phyloP scores from a whole-genome alignment of 2,797 vertebrate genomes.

The Bucorvus abyssinicus region DNA sequence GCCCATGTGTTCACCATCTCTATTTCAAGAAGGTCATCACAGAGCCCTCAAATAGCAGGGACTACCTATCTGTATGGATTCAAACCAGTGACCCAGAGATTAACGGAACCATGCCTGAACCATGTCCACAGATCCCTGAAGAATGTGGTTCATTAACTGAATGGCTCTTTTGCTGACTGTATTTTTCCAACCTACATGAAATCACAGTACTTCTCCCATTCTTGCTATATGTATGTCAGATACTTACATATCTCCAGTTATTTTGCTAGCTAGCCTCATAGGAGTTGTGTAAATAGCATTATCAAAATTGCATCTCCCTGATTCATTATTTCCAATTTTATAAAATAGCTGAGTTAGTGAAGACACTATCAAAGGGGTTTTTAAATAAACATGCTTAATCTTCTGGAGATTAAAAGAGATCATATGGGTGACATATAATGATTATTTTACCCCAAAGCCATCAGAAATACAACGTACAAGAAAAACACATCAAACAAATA shows the following conservation, averaged over 20 bases:
- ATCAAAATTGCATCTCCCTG: conserved; percentile 45
- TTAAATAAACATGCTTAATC: conserved; percentile 67
- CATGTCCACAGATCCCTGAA: background rate
- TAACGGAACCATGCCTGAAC: conserved; percentile 4
- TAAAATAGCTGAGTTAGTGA: conserved; percentile 67
- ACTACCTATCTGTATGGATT: background rate
- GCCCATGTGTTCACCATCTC: background rate
- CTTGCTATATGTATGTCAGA: conserved; percentile 29
- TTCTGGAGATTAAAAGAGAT: conserved; percentile 68
- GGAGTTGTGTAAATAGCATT: conserved; percentile 46
- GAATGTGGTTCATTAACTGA: conserved; percentile 47
- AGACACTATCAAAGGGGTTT: conserved; percentile 66
- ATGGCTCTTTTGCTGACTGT: conserved; percentile 51
- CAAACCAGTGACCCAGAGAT: conserved; percentile 8
- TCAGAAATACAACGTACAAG: conserved; percentile 35
- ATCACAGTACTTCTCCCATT: conserved; percentile 59
- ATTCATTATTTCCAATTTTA: conserved; percentile 71
- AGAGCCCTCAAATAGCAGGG: background rate
- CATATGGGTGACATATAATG: conserved; percentile 22
- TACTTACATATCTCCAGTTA: conserved; percentile 30
- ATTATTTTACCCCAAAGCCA: conserved; percentile 55
- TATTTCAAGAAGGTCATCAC: background rate
- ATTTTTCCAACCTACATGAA: conserved; percentile 51
- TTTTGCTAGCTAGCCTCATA: conserved; percentile 28
- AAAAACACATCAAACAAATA: conserved; percentile 52